These are phyloP conservation scores for Sebastes wilsoni DNA, from an alignment of 2,797 vertebrate genomes.

Conservation along the genomic window DNA sequence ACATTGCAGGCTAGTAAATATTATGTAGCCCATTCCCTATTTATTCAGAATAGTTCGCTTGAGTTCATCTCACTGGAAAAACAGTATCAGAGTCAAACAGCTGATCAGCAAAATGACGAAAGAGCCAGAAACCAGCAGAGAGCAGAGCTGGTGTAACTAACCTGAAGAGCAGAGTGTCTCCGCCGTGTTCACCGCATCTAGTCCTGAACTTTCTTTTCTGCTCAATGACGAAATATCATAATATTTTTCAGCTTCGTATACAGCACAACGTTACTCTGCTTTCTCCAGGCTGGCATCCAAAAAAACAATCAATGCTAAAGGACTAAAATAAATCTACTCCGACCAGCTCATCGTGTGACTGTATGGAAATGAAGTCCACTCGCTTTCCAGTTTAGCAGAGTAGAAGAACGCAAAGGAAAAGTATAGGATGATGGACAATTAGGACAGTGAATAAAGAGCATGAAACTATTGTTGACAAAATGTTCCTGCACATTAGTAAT, in stretches of 20 bases:
- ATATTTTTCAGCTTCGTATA: not conserved
- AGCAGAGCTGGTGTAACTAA: slow-evolving; percentile 36
- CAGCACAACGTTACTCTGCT: not conserved
- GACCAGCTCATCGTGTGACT: not conserved
- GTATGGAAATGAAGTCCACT: not conserved
- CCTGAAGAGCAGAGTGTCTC: slow-evolving; percentile 34
- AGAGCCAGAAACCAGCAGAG: slow-evolving; percentile 56
- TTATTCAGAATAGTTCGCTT: slow-evolving; percentile 25
- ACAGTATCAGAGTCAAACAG: slow-evolving; percentile 47
- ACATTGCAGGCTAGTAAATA: not conserved
- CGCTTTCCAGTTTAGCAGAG: not conserved
- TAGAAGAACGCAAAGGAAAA: not conserved
- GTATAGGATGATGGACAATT: not conserved
- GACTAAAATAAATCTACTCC: slow-evolving; percentile 9
- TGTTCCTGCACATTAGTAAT: not conserved
- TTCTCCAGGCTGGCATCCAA: not conserved
- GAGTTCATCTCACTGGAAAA: slow-evolving; percentile 35
- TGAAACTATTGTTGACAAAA: not conserved
- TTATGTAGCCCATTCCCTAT: not conserved
- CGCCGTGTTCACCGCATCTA: slow-evolving; percentile 5
- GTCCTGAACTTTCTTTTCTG: not conserved
- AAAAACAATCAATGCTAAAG: not conserved
- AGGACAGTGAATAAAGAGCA: not conserved
- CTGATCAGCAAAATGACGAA: slow-evolving; percentile 77
- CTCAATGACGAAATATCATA: slow-evolving; percentile 43